Base-by-base conservation (phyloP, 1,140 invertebrate species). In the Sinonovacula constricta region DNA sequence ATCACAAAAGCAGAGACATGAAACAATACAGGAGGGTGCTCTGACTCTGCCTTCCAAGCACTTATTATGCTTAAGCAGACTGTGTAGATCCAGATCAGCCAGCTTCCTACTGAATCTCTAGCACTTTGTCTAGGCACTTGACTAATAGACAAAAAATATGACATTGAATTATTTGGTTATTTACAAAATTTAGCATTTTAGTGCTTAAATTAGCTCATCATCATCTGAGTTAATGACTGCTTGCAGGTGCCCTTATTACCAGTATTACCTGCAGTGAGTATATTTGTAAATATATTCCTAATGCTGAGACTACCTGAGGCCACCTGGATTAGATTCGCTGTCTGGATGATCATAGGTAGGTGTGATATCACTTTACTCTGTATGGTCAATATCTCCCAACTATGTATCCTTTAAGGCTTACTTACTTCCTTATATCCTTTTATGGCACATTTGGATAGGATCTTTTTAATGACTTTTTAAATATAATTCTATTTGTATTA, bases 251-350 rank as follows among this genome's bases (percentile, higher is more conserved):
- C 96, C 0, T 91, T 95, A 22, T 95, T 98, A 18, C 96, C 96
- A 2, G 91, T 95, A 28, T 91, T 97, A 49, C 96, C 96, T 1
- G 94, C 94, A 81, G 84, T 96, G 0, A 96, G 95, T 89, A 94
- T 97, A 56, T 93, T 96, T 68, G 94, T 96, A 79, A 98, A 98
- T 90, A 88, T 96, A 56, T 96, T 96, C 91, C 92, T 98, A 30
- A 97, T 97, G 95, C 92, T 96, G 78, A 95, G 96, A 90, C 91
- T 98, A 68, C 94, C 95, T 85, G 83, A 92, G 31, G 93, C 93
- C 81, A 97, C 96, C 2, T 97, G 96, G 96, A 93, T 96, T 49
- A 93, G 95, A 45, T 87, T 87, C 82, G 82, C 78, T 39, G 75
- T 88, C 34, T 88, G 86, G 86, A 86, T 88, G 86, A 14, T 56